These are phyloP conservation scores for Ceramica pisi DNA, from an alignment of 2,888 invertebrate species.

Conservation along the genomic window DNA sequence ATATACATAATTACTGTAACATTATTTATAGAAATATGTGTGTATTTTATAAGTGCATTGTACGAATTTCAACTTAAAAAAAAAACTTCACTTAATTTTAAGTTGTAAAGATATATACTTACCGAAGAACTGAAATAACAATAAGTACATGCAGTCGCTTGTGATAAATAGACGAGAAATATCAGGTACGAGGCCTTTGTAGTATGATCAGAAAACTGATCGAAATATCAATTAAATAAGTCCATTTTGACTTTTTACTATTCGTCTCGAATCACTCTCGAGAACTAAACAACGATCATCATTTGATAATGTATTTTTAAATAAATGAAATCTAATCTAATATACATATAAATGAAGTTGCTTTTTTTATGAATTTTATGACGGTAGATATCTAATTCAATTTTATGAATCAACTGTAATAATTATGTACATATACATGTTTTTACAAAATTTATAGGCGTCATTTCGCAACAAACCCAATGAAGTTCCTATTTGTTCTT, in stretches of 20 bases:
- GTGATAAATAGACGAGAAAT: conserved; percentile 63
- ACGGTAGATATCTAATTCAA: conserved; percentile 22
- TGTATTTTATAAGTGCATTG: conserved; percentile 52
- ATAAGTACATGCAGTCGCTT: conserved; percentile 59
- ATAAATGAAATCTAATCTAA: conserved; percentile 22
- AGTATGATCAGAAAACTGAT: conserved; percentile 52
- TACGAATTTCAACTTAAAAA: conserved; percentile 51
- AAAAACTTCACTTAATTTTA: conserved; percentile 43
- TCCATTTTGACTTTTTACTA: conserved; percentile 49
- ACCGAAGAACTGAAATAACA: conserved; percentile 54
- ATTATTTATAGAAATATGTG: conserved; percentile 58
- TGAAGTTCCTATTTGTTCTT: conserved; percentile 69
- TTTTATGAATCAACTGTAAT: conserved; percentile 38
- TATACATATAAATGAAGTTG: conserved; percentile 30
- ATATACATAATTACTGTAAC: conserved; percentile 55
- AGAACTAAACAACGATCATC: conserved; percentile 31
- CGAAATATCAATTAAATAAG: conserved; percentile 36
- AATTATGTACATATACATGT: conserved; percentile 41
- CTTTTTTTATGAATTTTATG: conserved; percentile 42
- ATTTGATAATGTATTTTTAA: conserved; percentile 47
- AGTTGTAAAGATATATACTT: conserved; percentile 50
- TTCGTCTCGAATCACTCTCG: conserved; percentile 32
- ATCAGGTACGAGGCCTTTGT: conserved; percentile 64
- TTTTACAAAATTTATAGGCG: conserved; percentile 48
- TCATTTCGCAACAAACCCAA: conserved; percentile 56